Conservation (phyloP, 2,113 vertebrate genomes). For the Gulo gulo region DNA sequence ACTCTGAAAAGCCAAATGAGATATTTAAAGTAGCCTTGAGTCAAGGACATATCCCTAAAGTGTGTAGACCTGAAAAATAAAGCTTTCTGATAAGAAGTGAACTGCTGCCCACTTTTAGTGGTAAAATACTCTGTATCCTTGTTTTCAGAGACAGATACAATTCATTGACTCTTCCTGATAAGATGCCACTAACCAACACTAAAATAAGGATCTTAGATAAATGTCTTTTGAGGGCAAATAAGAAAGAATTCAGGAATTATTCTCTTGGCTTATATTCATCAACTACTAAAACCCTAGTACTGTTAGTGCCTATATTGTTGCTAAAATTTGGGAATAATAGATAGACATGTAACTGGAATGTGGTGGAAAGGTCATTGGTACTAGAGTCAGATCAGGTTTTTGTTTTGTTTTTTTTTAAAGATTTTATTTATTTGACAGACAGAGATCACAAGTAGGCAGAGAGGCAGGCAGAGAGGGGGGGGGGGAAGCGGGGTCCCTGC, state of each 20-base stretch:
- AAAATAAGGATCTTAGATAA: conserved; percentile 10
- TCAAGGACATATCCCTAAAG: conserved; percentile 40
- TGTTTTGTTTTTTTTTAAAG: no score
- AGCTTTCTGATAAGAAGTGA: neutral
- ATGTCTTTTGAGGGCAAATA: neutral
- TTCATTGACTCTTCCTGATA: conserved; percentile 12
- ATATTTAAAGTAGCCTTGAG: conserved; percentile 26
- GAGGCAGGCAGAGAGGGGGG: no score
- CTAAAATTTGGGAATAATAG: neutral
- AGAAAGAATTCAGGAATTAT: neutral
- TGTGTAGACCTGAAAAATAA: neutral
- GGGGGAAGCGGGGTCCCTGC: no score
- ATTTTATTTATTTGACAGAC: no score
- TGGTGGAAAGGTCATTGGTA: neutral
- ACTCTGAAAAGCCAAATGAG: conserved; percentile 60
- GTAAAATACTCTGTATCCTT: neutral
- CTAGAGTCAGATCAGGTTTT: neutral
- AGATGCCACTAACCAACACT: neutral
- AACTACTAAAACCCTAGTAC: neutral
- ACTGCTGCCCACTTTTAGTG: neutral
- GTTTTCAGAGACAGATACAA: neutral
- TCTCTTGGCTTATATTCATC: neutral
- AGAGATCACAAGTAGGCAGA: no score
- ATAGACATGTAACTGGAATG: neutral
- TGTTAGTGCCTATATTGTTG: neutral